phyloP scores from a whole-genome alignment of 2,113 vertebrate genomes.

The Sus scrofa region DNA sequence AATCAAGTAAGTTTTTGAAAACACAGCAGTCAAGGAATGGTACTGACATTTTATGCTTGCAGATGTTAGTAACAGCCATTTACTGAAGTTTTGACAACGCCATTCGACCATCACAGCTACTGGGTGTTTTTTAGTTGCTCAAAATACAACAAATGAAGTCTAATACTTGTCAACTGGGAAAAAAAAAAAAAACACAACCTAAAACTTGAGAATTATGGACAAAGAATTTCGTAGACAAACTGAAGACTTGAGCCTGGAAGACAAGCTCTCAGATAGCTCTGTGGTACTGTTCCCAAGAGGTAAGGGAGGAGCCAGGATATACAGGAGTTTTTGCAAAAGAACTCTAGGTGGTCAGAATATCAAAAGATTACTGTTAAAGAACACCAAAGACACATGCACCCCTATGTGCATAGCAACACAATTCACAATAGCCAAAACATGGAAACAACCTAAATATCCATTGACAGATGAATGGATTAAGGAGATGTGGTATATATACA shows the following conservation, averaged over 20 bases:
- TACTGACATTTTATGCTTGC: not conserved
- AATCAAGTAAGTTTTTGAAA: constrained; percentile 42
- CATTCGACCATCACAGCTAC: not conserved
- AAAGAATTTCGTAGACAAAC: no score
- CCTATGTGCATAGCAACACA: no score
- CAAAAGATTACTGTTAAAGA: not conserved
- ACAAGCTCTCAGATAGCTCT: not conserved
- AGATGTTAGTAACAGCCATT: not conserved
- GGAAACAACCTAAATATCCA: no score
- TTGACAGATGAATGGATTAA: no score
- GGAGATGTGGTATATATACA: no score
- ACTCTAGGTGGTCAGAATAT: not conserved
- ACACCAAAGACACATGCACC: not conserved
- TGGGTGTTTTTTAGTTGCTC: not conserved
- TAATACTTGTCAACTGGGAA: not conserved
- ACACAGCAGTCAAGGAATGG: not conserved
- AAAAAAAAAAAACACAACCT: not conserved
- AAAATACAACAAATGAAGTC: not conserved
- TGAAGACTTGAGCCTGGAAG: not conserved
- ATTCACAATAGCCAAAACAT: no score
- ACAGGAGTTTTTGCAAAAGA: not conserved
- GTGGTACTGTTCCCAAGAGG: not conserved
- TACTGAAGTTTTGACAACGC: not conserved
- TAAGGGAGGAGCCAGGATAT: not conserved
- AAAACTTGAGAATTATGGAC: not conserved